phyloP scores from a whole-genome alignment of 2,797 vertebrate genomes.

The Clarias laeviceps region DNA sequence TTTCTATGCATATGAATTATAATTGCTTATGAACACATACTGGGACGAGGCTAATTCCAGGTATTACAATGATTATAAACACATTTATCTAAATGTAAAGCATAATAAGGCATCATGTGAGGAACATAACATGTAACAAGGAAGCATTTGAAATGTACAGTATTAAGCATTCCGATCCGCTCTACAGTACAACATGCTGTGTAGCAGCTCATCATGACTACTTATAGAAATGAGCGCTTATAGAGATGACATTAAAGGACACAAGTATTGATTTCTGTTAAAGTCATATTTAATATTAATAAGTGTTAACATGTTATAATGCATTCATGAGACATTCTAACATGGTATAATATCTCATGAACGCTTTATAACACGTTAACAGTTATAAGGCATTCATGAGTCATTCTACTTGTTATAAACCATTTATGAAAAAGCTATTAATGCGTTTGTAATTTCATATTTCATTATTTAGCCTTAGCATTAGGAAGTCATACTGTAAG shows the following conservation, averaged over 20 bases:
- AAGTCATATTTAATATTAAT: background rate
- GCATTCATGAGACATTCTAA: background rate
- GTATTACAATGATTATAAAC: background rate
- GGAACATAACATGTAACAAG: background rate
- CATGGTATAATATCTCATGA: background rate
- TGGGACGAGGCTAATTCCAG: background rate
- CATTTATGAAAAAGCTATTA: background rate
- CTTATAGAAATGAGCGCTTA: background rate
- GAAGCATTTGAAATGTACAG: too few species aligned
- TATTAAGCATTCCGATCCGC: background rate
- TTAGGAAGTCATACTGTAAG: background rate
- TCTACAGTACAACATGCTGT: background rate
- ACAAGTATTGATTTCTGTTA: background rate
- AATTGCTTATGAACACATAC: background rate
- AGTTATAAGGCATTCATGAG: background rate
- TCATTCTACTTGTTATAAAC: background rate
- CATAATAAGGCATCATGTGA: background rate
- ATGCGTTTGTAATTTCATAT: background rate
- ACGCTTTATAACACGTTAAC: background rate
- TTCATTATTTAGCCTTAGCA: background rate
- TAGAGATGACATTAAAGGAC: background rate
- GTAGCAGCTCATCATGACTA: background rate
- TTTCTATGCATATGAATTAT: background rate
- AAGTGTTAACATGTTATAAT: background rate
- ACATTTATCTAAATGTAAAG: too few species aligned